These are phyloP conservation scores for Malthinus seriepunctatus DNA, from an alignment of 2,888 invertebrate species.

Conservation along the genomic window DNA sequence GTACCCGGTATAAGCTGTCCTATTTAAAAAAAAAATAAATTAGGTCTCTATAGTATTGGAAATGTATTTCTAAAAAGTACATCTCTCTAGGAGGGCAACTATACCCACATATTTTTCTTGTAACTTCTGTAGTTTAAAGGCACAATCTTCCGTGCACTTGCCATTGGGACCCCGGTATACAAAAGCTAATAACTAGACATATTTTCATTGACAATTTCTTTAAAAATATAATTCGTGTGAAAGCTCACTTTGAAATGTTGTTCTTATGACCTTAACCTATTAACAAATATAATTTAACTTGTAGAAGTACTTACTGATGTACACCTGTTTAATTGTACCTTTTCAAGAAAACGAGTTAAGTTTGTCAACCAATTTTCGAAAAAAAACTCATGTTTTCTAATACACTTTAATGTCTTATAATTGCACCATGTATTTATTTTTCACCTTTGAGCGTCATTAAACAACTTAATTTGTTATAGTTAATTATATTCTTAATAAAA, in stretches of 20 bases:
- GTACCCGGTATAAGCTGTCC: too few relatives aligned
- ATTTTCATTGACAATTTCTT: constrained; percentile 3
- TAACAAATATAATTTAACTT: constrained; percentile 10
- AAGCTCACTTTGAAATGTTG: constrained; percentile 13
- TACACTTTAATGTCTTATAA: not conserved
- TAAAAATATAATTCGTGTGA: constrained; percentile 14
- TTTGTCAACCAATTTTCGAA: not conserved
- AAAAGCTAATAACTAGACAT: constrained; percentile 14
- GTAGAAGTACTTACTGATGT: too few relatives aligned
- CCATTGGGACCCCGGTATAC: constrained; percentile 1
- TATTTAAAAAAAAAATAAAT: too few relatives aligned
- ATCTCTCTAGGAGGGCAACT: too few relatives aligned
- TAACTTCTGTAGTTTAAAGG: too few relatives aligned
- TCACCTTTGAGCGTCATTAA: not conserved
- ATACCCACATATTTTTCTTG: too few relatives aligned
- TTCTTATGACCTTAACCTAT: constrained; percentile 23
- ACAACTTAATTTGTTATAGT: too few relatives aligned
- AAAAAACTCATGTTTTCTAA: not conserved
- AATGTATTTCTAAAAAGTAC: too few relatives aligned
- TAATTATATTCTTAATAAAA: too few relatives aligned
- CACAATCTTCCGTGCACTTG: constrained; percentile 1
- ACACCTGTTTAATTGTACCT: constrained; percentile 27
- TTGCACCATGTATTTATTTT: not conserved
- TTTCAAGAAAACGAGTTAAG: constrained; percentile 8
- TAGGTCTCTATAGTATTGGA: too few relatives aligned